Base-by-base conservation (phyloP, 1,140 invertebrate species). In the Octopus bimaculoides region DNA sequence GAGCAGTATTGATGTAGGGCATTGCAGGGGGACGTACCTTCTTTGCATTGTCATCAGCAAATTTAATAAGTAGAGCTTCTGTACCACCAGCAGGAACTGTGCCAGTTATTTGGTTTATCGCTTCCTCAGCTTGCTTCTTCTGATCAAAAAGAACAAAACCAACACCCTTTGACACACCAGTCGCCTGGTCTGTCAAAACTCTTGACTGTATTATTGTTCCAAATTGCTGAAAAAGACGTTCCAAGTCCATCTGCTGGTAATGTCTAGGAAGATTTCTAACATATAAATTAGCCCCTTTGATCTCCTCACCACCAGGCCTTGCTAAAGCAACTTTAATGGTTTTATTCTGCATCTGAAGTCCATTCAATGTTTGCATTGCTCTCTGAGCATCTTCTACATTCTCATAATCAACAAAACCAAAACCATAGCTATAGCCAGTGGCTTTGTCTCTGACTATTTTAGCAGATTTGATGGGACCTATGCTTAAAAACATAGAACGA, bases 401-500 rank as follows among this genome's bases (percentile, higher is more conserved):
- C 54, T 93, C 91, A 89, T 95, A 98, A 89, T 97, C 96, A 41
- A 97, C 96, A 91, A 98, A 98, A 52, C 96, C 96, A 91, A 97
- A 98, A 52, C 96, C 96, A 90, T 95, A 97, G 89, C 95, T 96
- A 89, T 97, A 97, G 54, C 95, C 95, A 90, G 95, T 96, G 92
- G 78, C 55, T 55, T 83, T 84, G 66, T 88, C 86, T 87, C 95
- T 94, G 94, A 97, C 96, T 83, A 98, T 95, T 84, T 96, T 93
- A 87, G 95, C 95, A 80, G 94, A 95, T 86, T 97, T 95, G 69
- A 97, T 74, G 7, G 81, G 84, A 5, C 86, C 86, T 73, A 96
- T 94, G 52, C 93, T 94, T 80, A 94, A 93, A 88, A 98, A 98
- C 89, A 98, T 93, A 80, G 93, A 93, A 88, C 94, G 95, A 53